Conservation (phyloP, 2,888 invertebrate species). For the Campaea margaritaria region DNA sequence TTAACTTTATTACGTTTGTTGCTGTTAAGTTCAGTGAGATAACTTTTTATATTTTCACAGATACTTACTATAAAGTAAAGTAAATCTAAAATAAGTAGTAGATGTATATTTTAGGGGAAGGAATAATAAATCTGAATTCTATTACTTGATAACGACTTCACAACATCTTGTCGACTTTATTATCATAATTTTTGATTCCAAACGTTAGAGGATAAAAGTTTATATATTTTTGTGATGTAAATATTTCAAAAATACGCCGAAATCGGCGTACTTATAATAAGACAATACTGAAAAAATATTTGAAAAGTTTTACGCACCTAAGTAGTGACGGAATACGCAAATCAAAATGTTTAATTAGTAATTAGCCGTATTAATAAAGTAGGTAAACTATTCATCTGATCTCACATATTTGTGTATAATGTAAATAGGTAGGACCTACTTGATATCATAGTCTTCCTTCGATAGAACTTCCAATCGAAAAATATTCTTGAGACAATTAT, state of each 20-base stretch:
- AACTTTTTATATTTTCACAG: constrained; percentile 10
- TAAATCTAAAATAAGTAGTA: neutral
- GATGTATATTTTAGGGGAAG: too few relatives aligned
- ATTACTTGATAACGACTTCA: neutral
- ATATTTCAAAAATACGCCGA: constrained; percentile 16
- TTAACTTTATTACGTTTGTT: constrained; percentile 18
- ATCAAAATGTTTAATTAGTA: constrained; percentile 8
- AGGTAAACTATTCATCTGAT: constrained; percentile 22
- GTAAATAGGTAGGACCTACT: constrained; percentile 9
- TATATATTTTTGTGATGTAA: constrained; percentile 29
- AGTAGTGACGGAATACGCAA: constrained; percentile 8
- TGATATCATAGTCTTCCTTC: constrained; percentile 31
- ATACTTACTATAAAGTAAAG: neutral
- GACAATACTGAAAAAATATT: constrained; percentile 25
- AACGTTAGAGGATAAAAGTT: neutral
- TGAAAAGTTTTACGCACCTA: constrained; percentile 11
- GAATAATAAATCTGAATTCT: neutral
- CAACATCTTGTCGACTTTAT: neutral
- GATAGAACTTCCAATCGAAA: constrained; percentile 11
- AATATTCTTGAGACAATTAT: constrained; percentile 3
- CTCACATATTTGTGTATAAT: constrained; percentile 22
- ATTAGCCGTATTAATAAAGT: neutral
- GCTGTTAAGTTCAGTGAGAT: constrained; percentile 13
- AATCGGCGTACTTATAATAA: constrained; percentile 19
- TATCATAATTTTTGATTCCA: neutral